Evolutionary conservation across 2,888 invertebrate genomes (phyloP), one percentile per base, ranked within the genome.

Genomic region (Acronicta leporina): DNA sequence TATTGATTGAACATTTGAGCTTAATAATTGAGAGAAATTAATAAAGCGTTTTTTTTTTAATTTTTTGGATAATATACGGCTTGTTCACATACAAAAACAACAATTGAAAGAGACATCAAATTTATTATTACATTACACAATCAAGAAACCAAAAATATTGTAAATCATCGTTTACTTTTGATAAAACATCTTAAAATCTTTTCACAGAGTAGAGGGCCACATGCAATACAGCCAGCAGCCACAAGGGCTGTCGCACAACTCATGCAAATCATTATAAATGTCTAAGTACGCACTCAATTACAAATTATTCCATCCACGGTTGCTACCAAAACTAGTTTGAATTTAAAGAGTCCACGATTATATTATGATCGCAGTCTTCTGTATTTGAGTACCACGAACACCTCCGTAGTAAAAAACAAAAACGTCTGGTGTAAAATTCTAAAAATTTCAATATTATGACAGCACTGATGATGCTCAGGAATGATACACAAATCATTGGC

Each of bases 231-330:
- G 0, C 72, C 71, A 0, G 76, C 82, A 11, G 86, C 86, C 13
- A 81, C 44, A 0, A 83, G 0, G 2, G 87, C 88, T 2, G 87
- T 86, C 0, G 69, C 64, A 59, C 73, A 60, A 48, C 82, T 82
- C 81, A 87, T 84, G 65, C 86, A 86, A 80, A 88, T 85, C 88
- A 88, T 87, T 52, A 55, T 77, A 20, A 47, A 40, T 46, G 27
- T 11, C 38, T 40, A 47, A 13, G 13, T 14, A 35, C 16, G n/a
- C 68, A 15, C 52, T 73, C 27, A 25, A 49, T 25, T 33, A 42
- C 6, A 46, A 58, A 47, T 38, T 55, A 52, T 61, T 54, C 44
- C 44, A 50, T 45, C 16, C 66, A 66, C 41, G 10, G 38, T 10
- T 10, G 16, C 43, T 16, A 42, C 11, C 50, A 10, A 48, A 56